Evolutionary conservation across 2,888 invertebrate genomes (phyloP).

Genomic region (Andrena minutula): DNA sequence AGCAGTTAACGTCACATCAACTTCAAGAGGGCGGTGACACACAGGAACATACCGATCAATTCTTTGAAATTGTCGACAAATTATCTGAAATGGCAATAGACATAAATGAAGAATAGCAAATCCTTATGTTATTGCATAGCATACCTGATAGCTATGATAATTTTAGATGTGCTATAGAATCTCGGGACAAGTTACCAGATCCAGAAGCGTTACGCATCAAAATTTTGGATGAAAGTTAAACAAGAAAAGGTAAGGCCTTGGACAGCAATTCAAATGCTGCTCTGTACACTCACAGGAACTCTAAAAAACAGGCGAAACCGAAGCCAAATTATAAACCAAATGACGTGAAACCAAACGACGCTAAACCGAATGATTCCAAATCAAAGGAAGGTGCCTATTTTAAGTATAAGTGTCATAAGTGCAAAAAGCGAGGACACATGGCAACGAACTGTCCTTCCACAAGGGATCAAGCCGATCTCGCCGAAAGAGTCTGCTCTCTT

Average conservation of each 20-base stretch:
- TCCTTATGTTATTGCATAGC: conserved; percentile 14
- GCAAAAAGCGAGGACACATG: too few species aligned
- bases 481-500: too few species aligned
- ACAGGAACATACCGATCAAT: background rate
- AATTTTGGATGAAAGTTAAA: background rate
- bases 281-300: too few species aligned
- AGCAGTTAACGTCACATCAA: background rate
- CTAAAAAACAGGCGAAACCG: too few species aligned
- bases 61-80: background rate
- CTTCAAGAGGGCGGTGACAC: conserved; percentile 12
- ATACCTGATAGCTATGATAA: background rate
- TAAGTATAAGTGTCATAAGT: too few species aligned
- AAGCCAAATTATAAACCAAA: too few species aligned
- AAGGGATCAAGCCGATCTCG: too few species aligned
- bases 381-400: too few species aligned
- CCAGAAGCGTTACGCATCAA: background rate
- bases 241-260: background rate
- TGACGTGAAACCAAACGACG: too few species aligned
- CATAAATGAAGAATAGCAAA: background rate
- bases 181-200: background rate
- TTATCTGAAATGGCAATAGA: background rate
- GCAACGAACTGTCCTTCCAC: too few species aligned
- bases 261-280: background rate
- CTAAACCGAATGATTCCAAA: too few species aligned
- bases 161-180: background rate